Evolutionary conservation across 1,140 invertebrate genomes (phyloP), one percentile per base, ranked within the genome.

Genomic region (Drosophila prosaltans): DNA sequence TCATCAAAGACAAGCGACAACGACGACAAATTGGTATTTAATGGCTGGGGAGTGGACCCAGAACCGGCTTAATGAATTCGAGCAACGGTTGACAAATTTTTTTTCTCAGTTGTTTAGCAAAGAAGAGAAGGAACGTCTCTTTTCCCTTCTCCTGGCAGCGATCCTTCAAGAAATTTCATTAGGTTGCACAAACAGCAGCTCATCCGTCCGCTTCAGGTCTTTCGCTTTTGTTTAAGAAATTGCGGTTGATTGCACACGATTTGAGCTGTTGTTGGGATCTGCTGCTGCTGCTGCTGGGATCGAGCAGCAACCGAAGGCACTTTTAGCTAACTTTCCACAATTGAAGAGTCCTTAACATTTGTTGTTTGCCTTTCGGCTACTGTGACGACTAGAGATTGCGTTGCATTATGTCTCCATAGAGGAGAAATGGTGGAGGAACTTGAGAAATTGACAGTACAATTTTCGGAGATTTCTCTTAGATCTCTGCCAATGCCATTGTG

Each of bases 181-280:
- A 83, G 83, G 82, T 82, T 86, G 82, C 79, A 72, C 82, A 86
- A 86, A 86, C 83, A 86, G 69, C 83, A 86, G 69, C 83, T 79
- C 66, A 85, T 78, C 67, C 62, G 48, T 55, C 16, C 48, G 10
- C 45, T 26, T 65, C 39, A 30, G 41, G 24, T 69, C 65, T 58
- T 40, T 9, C 45, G 10, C 41, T 68, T 63, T 90, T 91, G 88
- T 91, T 79, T 63, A 72, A 70, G 71, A 78, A 80, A 91, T 74
- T 91, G 88, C 83, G 88, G 88, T 91, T 91, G 88, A 88, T 91
- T 89, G 89, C 89, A 91, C 89, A 91, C 80, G 78, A 90, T 90
- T 85, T 80, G 61, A 80, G 81, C 21, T 51, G n/a, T 68, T 59
- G 30, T 10, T 28, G 40, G 43, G 10, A n/a, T 2, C 9, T 9